Base-by-base conservation (phyloP, 2,888 invertebrate species). In the Dasypogon diadema region DNA sequence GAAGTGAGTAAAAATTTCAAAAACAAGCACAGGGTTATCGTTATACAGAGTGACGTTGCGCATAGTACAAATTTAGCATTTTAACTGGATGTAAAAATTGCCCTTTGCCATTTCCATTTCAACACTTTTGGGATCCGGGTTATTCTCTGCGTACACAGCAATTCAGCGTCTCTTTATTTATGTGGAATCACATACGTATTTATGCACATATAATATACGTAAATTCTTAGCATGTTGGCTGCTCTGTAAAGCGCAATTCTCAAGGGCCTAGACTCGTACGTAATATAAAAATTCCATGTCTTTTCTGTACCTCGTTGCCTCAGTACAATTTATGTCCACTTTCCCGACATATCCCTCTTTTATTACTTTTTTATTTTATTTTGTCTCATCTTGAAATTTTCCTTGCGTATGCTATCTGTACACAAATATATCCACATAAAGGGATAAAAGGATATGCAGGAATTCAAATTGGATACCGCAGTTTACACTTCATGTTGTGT, bases 261-360 rank as follows among this genome's bases (percentile, higher is more conserved):
- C 54, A 51, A 55, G 65, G 55, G 65, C 65, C 55, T 63, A 54
- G 63, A 75, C 72, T 70, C 63, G 34, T 70, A 42, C 46, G 77
- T 72, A 77, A 77, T 77, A 77, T 77, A 77, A 75, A 77, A 77
- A 75, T 77, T 77, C 75, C 75, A 70, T 72, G 63, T 75, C 63
- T 54, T 72, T 70, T 60, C 46, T 22, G 30, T 72, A 74, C 65
- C 74, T 37, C 34, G 58, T 37, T 74, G 18, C 58, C 63, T 48
- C 46, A 72, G 63, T 55, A 77, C 72, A 75, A 75, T 77, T 77
- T 75, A 75, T 75, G 75, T 75, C 77, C 72, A 75, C 75, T 77
- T 77, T 77, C 72, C 63, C 74, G 75, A 75, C 76, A 77, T 74
- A 74, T 72, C 60, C 77, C 72, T 74, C 75, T 76, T 75, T 77